Evolutionary conservation across 2,888 invertebrate genomes (phyloP).

Genomic region (Amblyteles armatorius): DNA sequence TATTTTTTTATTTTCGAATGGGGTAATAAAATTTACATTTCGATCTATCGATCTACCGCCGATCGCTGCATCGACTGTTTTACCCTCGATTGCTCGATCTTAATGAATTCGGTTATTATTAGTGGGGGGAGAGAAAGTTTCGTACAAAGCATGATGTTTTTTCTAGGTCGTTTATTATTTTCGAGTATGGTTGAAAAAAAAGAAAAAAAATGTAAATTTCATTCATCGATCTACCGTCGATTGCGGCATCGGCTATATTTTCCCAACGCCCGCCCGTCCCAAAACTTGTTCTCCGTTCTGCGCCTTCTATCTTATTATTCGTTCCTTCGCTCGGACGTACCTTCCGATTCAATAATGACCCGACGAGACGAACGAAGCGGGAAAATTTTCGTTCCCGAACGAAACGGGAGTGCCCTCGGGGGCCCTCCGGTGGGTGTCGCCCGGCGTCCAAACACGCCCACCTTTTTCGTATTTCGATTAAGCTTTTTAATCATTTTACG

Average conservation of each 20-base stretch:
- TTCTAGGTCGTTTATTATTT: not conserved
- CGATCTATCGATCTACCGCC: too few relatives aligned
- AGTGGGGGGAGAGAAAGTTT: too few relatives aligned
- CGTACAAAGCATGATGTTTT: too few relatives aligned
- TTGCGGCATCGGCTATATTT: not conserved
- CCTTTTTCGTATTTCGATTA: slow-evolving; percentile 82
- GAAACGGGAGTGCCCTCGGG: slow-evolving; percentile 40
- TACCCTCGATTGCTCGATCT: too few relatives aligned
- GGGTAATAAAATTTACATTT: not conserved
- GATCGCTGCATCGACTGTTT: too few relatives aligned
- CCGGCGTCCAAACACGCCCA: slow-evolving; percentile 77
- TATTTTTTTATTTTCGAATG: not conserved
- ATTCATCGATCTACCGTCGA: not conserved
- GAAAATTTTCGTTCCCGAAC: slow-evolving; percentile 44
- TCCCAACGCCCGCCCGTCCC: not conserved
- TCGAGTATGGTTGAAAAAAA: not conserved
- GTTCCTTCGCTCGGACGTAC: not conserved
- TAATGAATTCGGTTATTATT: too few relatives aligned
- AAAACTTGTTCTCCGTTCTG: slow-evolving; percentile 7
- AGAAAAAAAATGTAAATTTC: not conserved
- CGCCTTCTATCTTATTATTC: slow-evolving; percentile 8
- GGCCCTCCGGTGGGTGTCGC: slow-evolving; percentile 72
- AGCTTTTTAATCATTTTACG: slow-evolving; percentile 75
- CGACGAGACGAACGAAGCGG: slow-evolving; percentile 62
- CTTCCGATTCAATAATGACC: slow-evolving; percentile 68